Evolutionary conservation across 1,140 invertebrate genomes (phyloP).

Genomic region (Lasaia peninsularis): DNA sequence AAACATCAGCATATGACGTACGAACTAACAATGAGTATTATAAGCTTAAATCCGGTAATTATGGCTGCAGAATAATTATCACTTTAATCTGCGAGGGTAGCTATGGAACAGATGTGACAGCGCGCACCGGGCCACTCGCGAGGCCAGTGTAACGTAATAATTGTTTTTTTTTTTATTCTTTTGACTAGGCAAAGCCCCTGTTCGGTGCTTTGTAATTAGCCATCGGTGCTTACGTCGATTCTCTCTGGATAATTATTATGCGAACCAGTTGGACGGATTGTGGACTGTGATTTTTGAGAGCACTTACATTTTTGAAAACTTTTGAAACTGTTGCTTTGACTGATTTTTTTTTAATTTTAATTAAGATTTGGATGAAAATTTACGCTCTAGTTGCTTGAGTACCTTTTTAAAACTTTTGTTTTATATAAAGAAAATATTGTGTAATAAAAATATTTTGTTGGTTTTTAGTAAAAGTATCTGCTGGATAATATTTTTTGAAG

Average conservation of each 20-base stretch:
- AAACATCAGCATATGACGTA: constrained; percentile 34
- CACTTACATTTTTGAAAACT: constrained; percentile 35
- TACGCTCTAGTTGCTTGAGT: neutral
- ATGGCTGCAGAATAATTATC: constrained; percentile 70
- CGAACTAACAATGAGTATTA: constrained; percentile 37
- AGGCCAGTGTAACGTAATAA: constrained; percentile 73
- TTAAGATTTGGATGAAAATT: neutral
- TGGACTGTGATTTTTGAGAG: constrained; percentile 26
- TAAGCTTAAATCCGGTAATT: constrained; percentile 68
- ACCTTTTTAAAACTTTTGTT: neutral
- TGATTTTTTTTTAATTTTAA: constrained; percentile 1
- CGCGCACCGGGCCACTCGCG: constrained; percentile 61
- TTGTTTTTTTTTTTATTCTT: constrained; percentile 63
- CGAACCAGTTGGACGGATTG: constrained; percentile 44
- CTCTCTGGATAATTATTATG: constrained; percentile 62
- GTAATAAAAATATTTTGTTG: neutral
- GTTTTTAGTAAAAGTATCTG: too few species aligned
- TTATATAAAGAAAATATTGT: neutral
- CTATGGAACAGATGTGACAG: constrained; percentile 63
- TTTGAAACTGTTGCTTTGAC: constrained; percentile 27
- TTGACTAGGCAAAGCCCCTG: constrained; percentile 63
- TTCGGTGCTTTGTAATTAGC: constrained; percentile 73
- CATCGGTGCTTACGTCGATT: constrained; percentile 59
- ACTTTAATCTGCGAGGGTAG: constrained; percentile 60
- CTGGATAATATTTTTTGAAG: too few species aligned